Conservation (phyloP, 2,113 vertebrate species). For the Sebastes fasciatus region DNA sequence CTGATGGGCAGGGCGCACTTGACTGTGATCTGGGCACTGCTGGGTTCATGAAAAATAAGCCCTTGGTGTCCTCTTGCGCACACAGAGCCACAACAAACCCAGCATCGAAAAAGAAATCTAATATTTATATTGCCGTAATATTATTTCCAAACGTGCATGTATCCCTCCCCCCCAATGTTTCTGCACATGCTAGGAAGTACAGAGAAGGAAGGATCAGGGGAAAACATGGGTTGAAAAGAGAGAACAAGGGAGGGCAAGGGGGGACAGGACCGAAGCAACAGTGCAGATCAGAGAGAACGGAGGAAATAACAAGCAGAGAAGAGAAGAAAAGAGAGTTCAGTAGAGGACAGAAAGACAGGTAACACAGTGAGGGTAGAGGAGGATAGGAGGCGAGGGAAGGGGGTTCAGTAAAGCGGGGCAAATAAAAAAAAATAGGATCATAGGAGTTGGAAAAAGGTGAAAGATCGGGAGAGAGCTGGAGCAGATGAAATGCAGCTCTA, state of each 20-base stretch:
- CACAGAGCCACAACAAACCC: neutral
- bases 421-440: conserved; percentile 40
- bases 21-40: neutral
- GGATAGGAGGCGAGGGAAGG: neutral
- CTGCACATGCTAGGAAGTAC: conserved; percentile 33
- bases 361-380: conserved; percentile 15
- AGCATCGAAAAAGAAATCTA: neutral
- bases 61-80: neutral
- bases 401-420: conserved; percentile 46
- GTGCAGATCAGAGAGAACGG: conserved; percentile 59
- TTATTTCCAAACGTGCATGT: neutral
- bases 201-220: conserved; percentile 47
- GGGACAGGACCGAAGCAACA: conserved; percentile 46
- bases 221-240: conserved; percentile 49
- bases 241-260: conserved; percentile 55
- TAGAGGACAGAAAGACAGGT: conserved; percentile 34
- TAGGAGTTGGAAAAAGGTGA: conserved; percentile 61
- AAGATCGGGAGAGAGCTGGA: conserved; percentile 45
- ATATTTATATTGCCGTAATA: neutral
- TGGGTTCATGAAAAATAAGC: neutral
- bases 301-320: conserved; percentile 57
- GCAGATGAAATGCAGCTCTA: conserved; percentile 57
- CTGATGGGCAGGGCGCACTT: neutral
- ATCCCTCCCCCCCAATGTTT: neutral
- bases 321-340: conserved; percentile 49